Evolutionary conservation across 2,113 vertebrate genomes (phyloP).

Genomic region (Hypanus sabinus): DNA sequence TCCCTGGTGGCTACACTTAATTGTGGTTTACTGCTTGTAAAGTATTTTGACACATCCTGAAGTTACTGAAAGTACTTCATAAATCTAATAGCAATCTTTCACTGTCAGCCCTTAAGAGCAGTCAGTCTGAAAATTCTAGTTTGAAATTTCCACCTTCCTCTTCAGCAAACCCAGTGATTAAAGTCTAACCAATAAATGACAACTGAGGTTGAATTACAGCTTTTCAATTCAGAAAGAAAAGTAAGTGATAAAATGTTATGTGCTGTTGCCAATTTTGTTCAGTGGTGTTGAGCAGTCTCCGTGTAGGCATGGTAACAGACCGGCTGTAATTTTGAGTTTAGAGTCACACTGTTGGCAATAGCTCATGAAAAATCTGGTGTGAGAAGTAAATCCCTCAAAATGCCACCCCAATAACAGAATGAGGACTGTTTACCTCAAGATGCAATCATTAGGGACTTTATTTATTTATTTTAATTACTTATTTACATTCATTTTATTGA

Average conservation of each 20-base stretch:
- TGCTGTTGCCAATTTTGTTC: slow-evolving; percentile 13
- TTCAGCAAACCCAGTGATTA: background rate
- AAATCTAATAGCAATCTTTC: background rate
- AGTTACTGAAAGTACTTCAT: background rate
- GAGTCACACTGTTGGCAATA: background rate
- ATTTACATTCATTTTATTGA: too few relatives aligned
- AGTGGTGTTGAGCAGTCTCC: background rate
- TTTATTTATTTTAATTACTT: too few relatives aligned
- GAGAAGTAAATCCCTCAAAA: background rate
- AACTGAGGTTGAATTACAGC: background rate
- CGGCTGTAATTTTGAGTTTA: background rate
- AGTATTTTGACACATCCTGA: background rate
- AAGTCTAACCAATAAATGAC: background rate
- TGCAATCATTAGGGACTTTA: background rate
- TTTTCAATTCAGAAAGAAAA: slow-evolving; percentile 6
- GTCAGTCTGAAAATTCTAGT: background rate
- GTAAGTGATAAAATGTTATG: background rate
- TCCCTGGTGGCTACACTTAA: background rate
- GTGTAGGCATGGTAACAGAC: background rate
- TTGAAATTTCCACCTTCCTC: background rate
- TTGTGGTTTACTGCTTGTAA: background rate
- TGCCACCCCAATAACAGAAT: background rate
- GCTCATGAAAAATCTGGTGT: background rate
- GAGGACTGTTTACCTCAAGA: background rate
- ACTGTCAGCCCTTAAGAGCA: background rate